phyloP scores from a whole-genome alignment of 2,888 invertebrate species.

The Andrena chrysosceles region DNA sequence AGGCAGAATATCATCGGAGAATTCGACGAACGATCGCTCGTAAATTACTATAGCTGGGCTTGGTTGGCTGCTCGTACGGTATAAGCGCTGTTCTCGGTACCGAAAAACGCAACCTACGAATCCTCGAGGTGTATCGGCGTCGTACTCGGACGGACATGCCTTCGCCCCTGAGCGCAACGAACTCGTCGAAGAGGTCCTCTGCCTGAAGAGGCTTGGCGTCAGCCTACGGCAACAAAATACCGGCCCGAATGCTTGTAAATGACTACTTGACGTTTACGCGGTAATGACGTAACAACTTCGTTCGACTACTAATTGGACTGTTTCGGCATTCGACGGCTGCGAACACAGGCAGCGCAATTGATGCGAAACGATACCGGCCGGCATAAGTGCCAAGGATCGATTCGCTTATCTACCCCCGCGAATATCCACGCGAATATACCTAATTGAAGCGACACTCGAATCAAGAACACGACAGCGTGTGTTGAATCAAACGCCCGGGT shows the following conservation, averaged over 20 bases:
- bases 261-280: constrained; percentile 56
- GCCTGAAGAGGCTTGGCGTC: constrained; percentile 19
- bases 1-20: constrained; percentile 77
- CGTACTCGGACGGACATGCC: not conserved
- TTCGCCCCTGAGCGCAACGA: constrained; percentile 18
- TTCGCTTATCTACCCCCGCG: constrained; percentile 52
- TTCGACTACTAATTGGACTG: constrained; percentile 61
- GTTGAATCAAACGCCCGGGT: constrained; percentile 42
- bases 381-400: constrained; percentile 34
- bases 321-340: constrained; percentile 46
- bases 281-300: constrained; percentile 61
- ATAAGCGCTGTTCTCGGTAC: constrained; percentile 25
- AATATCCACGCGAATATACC: constrained; percentile 57
- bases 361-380: constrained; percentile 43
- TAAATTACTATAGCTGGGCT: constrained; percentile 75
- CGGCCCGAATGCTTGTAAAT: constrained; percentile 61
- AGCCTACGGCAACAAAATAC: constrained; percentile 48
- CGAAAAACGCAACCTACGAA: constrained; percentile 65
- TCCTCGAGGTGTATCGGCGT: constrained; percentile 53
- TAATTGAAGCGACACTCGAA: constrained; percentile 56
- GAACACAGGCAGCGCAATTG: constrained; percentile 54
- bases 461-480: constrained; percentile 48
- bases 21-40: constrained; percentile 79
- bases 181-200: constrained; percentile 40
- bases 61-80: constrained; percentile 14